Base-by-base conservation (phyloP, 1,140 invertebrate genomes). In the Mactra quadrangularis region DNA sequence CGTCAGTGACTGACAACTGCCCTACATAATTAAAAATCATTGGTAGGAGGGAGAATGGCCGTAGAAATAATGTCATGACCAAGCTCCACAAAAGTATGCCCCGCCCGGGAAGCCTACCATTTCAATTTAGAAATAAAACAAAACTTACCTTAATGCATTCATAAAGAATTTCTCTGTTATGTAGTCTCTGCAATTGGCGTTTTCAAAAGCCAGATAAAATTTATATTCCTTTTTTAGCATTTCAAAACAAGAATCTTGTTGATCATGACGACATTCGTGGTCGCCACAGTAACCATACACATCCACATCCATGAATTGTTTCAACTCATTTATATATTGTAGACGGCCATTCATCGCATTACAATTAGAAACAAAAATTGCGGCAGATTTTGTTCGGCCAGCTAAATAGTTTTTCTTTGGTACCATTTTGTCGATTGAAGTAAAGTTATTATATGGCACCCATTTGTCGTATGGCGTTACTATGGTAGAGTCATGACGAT, bases 151-250 rank as follows among this genome's bases (percentile, higher is more conserved):
- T 55, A 90, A 81, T n/a, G 84, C 90, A 62, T 89, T 90, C 53
- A 83, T 41, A 50, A 89, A 91, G 47, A 91, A 87, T 81, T 93
- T 93, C 78, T 93, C 92, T 41, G 92, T 92, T 25, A 92, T 86
- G 74, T 93, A 93, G 64, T 92, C 88, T 59, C 83, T 57, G 79
- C 92, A 93, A 57, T 91, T 88, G 22, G 88, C 89, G 82, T 93
- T 93, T 75, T 92, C 91, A 83, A 93, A 92, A 0, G 90, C 76
- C 59, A 93, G 71, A 70, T 92, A 99, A 93, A 99, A 99, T 91
- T 99, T 99, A 93, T 99, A 99, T 62, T 98, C 96, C 53, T 94
- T 96, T 88, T 97, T 96, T 13, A 99, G 94, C 94, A 98, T 96
- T 50, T 97, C 96, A 88, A 98, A 96, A 89, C 97, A 99, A 88